Evolutionary conservation across 2,113 vertebrate species (phyloP).

Genomic region (Paracanthobrama guichenoti): DNA sequence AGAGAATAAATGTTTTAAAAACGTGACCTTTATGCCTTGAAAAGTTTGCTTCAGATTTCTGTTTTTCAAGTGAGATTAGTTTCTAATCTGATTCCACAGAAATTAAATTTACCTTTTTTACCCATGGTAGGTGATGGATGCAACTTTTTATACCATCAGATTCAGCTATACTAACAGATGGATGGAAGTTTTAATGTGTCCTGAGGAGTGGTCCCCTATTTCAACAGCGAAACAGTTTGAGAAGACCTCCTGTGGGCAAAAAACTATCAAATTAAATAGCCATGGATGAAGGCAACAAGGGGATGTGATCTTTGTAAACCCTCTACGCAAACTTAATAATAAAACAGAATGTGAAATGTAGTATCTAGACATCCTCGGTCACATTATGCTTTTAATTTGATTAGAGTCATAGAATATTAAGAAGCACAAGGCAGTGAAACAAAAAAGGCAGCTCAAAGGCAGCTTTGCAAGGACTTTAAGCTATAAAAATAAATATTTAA

Average conservation of each 20-base stretch:
- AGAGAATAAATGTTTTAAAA: neutral
- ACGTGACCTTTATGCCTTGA: neutral
- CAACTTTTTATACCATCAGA: neutral
- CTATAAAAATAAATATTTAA: neutral
- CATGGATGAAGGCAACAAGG: neutral
- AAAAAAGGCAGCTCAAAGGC: neutral
- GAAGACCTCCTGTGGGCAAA: neutral
- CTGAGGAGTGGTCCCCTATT: neutral
- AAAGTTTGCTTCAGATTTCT: neutral
- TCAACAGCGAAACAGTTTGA: neutral
- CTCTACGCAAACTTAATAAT: neutral
- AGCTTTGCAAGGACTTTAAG: neutral
- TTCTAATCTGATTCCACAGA: neutral
- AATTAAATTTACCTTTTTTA: neutral
- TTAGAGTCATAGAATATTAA: neutral
- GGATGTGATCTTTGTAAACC: neutral
- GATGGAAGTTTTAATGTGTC: slow-evolving; percentile 3
- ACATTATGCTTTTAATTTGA: neutral
- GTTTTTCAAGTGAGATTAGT: neutral
- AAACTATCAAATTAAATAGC: neutral
- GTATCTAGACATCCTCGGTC: neutral
- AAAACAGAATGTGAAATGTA: slow-evolving; percentile 4
- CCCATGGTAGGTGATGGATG: slow-evolving; percentile 4
- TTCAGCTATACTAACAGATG: slow-evolving; percentile 1
- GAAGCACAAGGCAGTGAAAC: neutral